These are phyloP conservation scores for Pachyseris speciosa DNA, from an alignment of 64 coral and sea anemone species.

Conservation along the genomic window DNA sequence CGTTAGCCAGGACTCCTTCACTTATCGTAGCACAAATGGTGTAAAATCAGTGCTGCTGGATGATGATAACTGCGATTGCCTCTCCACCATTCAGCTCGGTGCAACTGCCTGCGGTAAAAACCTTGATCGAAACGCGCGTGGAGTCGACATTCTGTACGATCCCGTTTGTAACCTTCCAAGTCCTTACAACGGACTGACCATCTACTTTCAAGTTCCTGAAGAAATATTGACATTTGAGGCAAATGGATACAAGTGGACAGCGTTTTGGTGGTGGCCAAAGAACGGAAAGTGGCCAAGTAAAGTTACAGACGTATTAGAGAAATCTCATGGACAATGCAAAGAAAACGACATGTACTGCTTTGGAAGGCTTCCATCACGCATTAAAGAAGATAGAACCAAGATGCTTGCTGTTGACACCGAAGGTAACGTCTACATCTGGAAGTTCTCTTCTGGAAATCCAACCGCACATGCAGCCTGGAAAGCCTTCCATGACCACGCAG, in stretches of 20 bases:
- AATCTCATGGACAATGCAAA: conserved; percentile 57
- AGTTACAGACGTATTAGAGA: conserved; percentile 55
- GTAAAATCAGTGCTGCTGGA: conserved; percentile 60
- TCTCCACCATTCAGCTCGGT: conserved; percentile 59
- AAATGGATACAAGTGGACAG: conserved; percentile 61
- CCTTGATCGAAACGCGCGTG: conserved; percentile 8
- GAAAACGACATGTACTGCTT: conserved; percentile 64
- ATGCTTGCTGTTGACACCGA: conserved; percentile 64
- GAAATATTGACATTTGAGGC: conserved; percentile 24
- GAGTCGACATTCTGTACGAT: conserved; percentile 57
- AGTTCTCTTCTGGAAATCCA: conserved; percentile 6
- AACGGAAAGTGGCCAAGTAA: conserved; percentile 44
- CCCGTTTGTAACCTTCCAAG: conserved; percentile 52
- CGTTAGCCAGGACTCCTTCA: conserved; percentile 61
- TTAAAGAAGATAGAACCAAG: conserved; percentile 58
- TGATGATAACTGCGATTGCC: too few relatives aligned
- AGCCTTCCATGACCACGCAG: too few relatives aligned
- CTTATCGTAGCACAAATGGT: conserved; percentile 38
- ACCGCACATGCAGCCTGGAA: too few relatives aligned
- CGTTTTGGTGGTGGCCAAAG: conserved; percentile 84
- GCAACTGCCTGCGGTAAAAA: conserved; percentile 30
- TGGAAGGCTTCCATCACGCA: conserved; percentile 45
- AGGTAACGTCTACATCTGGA: conserved; percentile 64
- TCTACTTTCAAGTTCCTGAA: conserved; percentile 52
- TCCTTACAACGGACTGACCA: conserved; percentile 40